Conservation (phyloP, 2,797 vertebrate species). For the Cetoscarus ocellatus region DNA sequence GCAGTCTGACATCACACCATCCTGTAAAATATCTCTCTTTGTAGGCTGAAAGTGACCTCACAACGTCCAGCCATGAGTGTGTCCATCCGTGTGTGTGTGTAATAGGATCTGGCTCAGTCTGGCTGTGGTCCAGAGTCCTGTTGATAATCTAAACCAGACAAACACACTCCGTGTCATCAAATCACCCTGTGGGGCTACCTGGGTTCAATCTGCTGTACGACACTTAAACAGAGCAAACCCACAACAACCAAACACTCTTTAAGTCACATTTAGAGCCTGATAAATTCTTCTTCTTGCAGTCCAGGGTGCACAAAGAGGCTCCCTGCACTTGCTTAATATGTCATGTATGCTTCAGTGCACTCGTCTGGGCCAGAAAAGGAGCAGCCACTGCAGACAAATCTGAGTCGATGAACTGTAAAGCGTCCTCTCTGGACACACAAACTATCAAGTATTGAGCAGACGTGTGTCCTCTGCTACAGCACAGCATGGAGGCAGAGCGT, state of each 20-base stretch:
- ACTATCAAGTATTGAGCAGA: not conserved
- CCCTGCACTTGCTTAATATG: conserved; percentile 28
- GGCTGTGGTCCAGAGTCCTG: conserved; percentile 35
- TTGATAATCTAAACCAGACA: conserved; percentile 55
- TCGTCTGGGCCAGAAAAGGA: conserved; percentile 25
- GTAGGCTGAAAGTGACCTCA: not conserved
- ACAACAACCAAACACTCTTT: not conserved
- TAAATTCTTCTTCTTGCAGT: not conserved
- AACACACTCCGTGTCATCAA: conserved; percentile 34
- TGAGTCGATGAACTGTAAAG: conserved; percentile 39
- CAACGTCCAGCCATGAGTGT: not conserved
- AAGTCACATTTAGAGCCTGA: not conserved
- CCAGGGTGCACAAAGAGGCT: conserved; percentile 10
- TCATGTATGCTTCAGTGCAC: conserved; percentile 30
- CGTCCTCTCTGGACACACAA: conserved; percentile 9
- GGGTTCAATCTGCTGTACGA: conserved; percentile 17
- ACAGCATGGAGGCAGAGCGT: conserved; percentile 6
- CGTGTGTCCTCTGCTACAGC: conserved; percentile 24
- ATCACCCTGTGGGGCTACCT: conserved; percentile 26
- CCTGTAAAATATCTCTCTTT: not conserved
- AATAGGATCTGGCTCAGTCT: conserved; percentile 32
- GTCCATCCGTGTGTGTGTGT: conserved; percentile 19
- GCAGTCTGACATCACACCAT: conserved; percentile 9
- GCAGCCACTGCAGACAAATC: conserved; percentile 24
- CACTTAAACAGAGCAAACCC: conserved; percentile 12